phyloP scores from a whole-genome alignment of 92 coral and sea anemone species.

The Palythoa heliodiscus region DNA sequence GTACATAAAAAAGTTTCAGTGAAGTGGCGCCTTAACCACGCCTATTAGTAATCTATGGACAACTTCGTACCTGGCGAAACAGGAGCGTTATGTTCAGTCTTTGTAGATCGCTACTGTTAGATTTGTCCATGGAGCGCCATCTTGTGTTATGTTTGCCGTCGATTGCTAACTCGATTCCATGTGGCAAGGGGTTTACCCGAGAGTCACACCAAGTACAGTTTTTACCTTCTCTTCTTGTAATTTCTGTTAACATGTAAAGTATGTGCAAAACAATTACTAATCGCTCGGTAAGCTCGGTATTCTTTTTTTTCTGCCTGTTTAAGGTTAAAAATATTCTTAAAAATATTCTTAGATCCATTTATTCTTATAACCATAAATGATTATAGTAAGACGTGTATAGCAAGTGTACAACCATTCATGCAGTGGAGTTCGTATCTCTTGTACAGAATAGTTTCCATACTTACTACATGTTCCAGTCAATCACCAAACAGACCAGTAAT shows the following conservation, averaged over 20 bases:
- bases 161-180: conserved; percentile 11
- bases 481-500: no score
- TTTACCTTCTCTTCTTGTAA: neutral
- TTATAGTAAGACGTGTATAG: no score
- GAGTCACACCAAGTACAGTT: conserved; percentile 23
- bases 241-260: neutral
- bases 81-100: conserved; percentile 11
- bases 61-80: conserved; percentile 29
- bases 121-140: conserved; percentile 29
- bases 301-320: no score
- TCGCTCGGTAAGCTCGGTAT: no score
- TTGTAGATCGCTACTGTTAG: conserved; percentile 14
- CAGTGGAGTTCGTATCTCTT: no score
- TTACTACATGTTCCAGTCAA: no score
- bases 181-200: neutral
- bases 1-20: no score
- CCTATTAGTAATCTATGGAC: neutral
- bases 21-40: neutral
- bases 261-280: neutral
- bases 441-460: no score
- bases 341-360: no score
- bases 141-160: conserved; percentile 35
- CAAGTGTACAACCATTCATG: no score
- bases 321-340: no score
- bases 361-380: no score